Evolutionary conservation across 2,113 vertebrate species (phyloP), one percentile per base, ranked within the genome.

Genomic region (Cephalopterus ornatus): DNA sequence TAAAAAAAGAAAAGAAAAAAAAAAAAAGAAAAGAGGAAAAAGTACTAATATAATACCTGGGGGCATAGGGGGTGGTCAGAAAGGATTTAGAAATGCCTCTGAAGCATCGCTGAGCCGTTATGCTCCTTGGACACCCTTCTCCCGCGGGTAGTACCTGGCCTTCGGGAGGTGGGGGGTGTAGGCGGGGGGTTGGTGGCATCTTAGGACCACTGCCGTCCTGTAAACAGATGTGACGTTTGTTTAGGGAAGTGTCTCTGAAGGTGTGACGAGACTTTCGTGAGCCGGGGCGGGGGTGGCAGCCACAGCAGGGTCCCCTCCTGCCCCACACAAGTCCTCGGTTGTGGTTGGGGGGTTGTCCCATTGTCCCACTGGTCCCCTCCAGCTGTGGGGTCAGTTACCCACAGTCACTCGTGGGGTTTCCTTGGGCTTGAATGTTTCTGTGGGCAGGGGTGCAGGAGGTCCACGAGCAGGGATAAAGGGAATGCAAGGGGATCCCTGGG

Each of bases 151-250:
- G 14, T 12, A 71, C 74, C 66, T 32, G 55, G 17, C 24, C 22
- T 67, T 77, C 26, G 15, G 10, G 12, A 24, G 35, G 6, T 7
- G 7, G 11, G 6, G 13, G 3, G 1, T 7, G 23, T 12, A 10
- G 8, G 8, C 0, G 9, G 12, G 32, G 3, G 19, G 26, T 8
- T 27, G 44, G 41, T 30, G 52, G 50, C 77, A 20, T 92, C 88
- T 92, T 63, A 20, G 62, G 68, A 15, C 52, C 62, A 0, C 50
- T 28, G 89, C 62, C 7, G 9, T 14, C 14, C 37, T 42, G 59
- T 86, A 55, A 92, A 87, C 84, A 92, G 75, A 46, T 0, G 85
- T 49, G 86, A 73, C 22, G 19, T 92, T 85, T 92, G 47, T 91
- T 93, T 89, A 71, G 78, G 79, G 63, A 77, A 85, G 50, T 3